Evolutionary conservation across 2,113 vertebrate species (phyloP).

Genomic region (Catharus bicknelli): DNA sequence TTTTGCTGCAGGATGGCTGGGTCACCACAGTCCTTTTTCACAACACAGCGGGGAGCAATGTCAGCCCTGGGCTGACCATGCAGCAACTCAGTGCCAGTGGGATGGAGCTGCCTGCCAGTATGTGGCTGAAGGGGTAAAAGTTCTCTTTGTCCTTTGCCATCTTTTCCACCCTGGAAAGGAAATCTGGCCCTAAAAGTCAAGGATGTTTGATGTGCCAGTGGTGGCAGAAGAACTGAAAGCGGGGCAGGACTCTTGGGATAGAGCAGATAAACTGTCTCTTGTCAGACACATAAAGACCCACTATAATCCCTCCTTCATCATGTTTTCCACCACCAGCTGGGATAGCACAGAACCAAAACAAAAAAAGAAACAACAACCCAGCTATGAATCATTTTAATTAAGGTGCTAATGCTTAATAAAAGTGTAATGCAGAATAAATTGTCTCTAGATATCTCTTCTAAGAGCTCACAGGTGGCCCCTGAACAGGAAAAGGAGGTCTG

Average conservation of each 20-base stretch:
- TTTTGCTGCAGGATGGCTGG: neutral
- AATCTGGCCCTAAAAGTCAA: neutral
- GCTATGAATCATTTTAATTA: constrained; percentile 20
- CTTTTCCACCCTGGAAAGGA: neutral
- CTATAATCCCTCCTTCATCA: neutral
- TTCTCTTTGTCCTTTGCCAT: neutral
- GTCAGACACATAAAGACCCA: neutral
- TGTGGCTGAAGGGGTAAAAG: neutral
- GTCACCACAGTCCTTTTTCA: neutral
- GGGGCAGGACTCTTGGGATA: neutral
- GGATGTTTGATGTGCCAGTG: neutral
- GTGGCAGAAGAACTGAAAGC: neutral
- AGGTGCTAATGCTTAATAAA: constrained; percentile 23
- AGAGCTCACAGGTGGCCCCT: neutral
- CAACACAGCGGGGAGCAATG: neutral
- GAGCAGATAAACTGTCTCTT: neutral
- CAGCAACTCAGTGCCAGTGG: neutral
- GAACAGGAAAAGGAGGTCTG: neutral
- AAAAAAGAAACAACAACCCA: neutral
- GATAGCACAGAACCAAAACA: neutral
- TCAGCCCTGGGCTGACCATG: rapidly evolving
- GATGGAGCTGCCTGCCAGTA: neutral
- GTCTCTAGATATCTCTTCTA: neutral
- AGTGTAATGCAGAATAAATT: neutral
- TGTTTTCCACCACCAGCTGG: neutral